Evolutionary conservation across 2,888 invertebrate species (phyloP).

Genomic region (Tricholauxania praeusta): DNA sequence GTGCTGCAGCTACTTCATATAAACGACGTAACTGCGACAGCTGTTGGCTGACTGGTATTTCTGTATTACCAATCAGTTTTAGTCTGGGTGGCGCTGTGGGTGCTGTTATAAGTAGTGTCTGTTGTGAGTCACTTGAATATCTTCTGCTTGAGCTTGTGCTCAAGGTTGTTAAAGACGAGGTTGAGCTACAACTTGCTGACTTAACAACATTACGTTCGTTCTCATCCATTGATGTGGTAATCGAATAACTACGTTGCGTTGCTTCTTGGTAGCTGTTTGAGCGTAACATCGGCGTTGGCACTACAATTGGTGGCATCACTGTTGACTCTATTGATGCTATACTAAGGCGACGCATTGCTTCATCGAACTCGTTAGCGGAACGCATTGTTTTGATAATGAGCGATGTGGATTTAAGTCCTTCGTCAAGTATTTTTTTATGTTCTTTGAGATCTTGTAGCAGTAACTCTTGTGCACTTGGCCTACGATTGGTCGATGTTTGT

Average conservation of each 20-base stretch:
- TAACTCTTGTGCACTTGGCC: slow-evolving; percentile 58
- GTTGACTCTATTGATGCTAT: slow-evolving; percentile 60
- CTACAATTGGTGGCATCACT: slow-evolving; percentile 55
- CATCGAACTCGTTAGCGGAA: slow-evolving; percentile 67
- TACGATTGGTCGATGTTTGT: slow-evolving; percentile 46
- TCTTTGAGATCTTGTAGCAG: slow-evolving; percentile 59
- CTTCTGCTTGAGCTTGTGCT: slow-evolving; percentile 1
- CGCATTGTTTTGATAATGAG: slow-evolving; percentile 67
- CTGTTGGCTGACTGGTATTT: slow-evolving; percentile 63
- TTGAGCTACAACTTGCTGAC: slow-evolving; percentile 45
- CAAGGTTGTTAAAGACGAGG: slow-evolving; percentile 47
- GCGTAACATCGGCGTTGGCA: slow-evolving; percentile 57
- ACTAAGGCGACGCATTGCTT: slow-evolving; percentile 65
- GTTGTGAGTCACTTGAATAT: slow-evolving; percentile 35
- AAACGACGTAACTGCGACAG: slow-evolving; percentile 62
- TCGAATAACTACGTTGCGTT: slow-evolving; percentile 51
- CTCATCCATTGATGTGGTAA: slow-evolving; percentile 42
- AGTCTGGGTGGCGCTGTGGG: slow-evolving; percentile 63
- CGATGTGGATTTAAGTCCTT: slow-evolving; percentile 67
- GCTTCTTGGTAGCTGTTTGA: slow-evolving; percentile 60
- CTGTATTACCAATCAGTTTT: slow-evolving; percentile 61
- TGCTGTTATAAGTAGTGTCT: slow-evolving; percentile 52
- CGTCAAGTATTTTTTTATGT: slow-evolving; percentile 61
- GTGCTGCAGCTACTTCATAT: slow-evolving; percentile 65
- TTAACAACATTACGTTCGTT: slow-evolving; percentile 19